A percentile compares a stretch with the other conserved stretches of the same genome.
phyloP scores from a whole-genome alignment of 2,113 vertebrate species.

The Hippocampus zosterae region DNA sequence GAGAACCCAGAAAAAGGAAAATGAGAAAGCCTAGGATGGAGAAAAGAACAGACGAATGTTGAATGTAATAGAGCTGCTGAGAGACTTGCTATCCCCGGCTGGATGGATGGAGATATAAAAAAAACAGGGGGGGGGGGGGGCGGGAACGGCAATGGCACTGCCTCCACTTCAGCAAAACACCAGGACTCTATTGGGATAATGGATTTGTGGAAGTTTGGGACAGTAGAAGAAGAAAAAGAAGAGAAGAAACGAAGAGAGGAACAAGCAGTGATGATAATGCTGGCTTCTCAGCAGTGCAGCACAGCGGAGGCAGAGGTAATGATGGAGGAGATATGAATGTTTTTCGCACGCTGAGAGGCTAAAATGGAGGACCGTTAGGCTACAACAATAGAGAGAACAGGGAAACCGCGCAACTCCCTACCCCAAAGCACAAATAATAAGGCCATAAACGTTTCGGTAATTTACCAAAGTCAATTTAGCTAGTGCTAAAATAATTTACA shows the following conservation, averaged over 20 bases:
- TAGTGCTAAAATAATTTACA: no score
- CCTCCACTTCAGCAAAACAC: slow-evolving; percentile 50
- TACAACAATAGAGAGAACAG: slow-evolving; percentile 9
- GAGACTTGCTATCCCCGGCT: slow-evolving; percentile 41
- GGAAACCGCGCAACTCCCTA: not conserved
- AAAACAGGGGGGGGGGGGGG: slow-evolving; percentile 14
- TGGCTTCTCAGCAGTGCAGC: slow-evolving; percentile 49
- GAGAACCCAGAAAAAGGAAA: slow-evolving; percentile 20
- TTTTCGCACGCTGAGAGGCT: slow-evolving; percentile 29
- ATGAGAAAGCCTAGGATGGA: slow-evolving; percentile 19
- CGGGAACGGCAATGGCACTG: slow-evolving; percentile 25
- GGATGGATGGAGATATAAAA: slow-evolving; percentile 22
- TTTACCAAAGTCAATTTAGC: not conserved
- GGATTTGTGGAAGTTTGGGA: slow-evolving; percentile 46
- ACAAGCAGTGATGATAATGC: slow-evolving; percentile 45
- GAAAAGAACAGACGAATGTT: slow-evolving; percentile 33
- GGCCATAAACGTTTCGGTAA: not conserved
- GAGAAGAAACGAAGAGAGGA: slow-evolving; percentile 25
- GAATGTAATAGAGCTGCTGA: slow-evolving; percentile 43
- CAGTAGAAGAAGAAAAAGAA: slow-evolving; percentile 13
- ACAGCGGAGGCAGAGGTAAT: slow-evolving; percentile 39
- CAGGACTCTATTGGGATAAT: slow-evolving; percentile 48
- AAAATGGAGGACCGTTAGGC: not conserved
- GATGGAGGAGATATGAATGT: slow-evolving; percentile 29
- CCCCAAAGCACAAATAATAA: not conserved